Evolutionary conservation across 2,113 vertebrate genomes (phyloP), one percentile per base, ranked within the genome.

Genomic region (Carassius carassius): DNA sequence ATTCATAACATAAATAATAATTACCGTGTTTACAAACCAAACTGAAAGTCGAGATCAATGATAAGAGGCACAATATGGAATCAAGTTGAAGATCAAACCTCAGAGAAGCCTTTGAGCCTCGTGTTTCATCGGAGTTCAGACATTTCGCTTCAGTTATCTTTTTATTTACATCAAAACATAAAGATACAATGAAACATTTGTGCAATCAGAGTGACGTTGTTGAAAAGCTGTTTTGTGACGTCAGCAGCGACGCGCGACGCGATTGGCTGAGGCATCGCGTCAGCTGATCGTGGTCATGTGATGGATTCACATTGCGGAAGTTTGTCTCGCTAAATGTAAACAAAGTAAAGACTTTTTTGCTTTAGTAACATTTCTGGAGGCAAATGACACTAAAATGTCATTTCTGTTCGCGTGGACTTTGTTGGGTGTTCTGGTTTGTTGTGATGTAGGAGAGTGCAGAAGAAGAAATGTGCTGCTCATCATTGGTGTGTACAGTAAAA

Each of bases 391-490:
- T 21, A 25, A 16, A 54, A 82, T 82, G 79, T 9, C 5, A 5
- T 14, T 17, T 83, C 44, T 83, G 19, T 60, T 41, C 21, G 11
- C 10, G 21, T 80, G 63, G 56, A 29, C 16, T 16, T 11, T 58
- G 29, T 44, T 78, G 29, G n/a, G 17, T 23, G 10, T 81, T 16
- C 58, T 77, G 17, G 9, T 78, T 32, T 44, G 74, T 47, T 78
- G 23, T 69, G 35, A 8, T 13, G n/a, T 10, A 10, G 88, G 5
- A 1, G 84, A 90, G 54, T 78, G 90, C 44, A 86, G 91, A 82
- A 90, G 21, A 1, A 92, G 93, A 87, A 93, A 95, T 35, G 94
- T 94, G 0, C 92, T 95, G 1, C 86, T 95, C 0, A 95, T 95
- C 4, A 94, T 95, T 9, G 95, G 95, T 95, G 85, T 92, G 92